Base-by-base conservation (phyloP, 2,113 vertebrate species). In the Oxyura jamaicensis region DNA sequence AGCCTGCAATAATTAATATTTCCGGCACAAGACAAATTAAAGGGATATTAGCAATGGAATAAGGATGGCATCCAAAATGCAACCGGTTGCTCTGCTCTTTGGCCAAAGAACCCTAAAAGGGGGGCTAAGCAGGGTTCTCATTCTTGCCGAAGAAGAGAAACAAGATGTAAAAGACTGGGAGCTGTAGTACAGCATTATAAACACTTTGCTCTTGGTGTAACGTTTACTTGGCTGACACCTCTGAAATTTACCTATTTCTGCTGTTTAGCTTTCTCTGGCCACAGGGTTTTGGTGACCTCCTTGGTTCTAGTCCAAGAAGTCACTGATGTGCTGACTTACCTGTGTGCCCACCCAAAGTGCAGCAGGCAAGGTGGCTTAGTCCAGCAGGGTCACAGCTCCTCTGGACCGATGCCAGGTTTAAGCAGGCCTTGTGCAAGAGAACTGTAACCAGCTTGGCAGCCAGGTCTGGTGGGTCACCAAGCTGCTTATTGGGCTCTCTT, bases 1-100 rank as follows among this genome's bases (percentile, higher is more conserved):
- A 75, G 74, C 66, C 41, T 91, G 53, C 67, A 33, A 65, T 84
- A 89, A 90, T 82, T 95, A 91, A 82, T 91, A 90, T 79, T 86
- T 72, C 94, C 92, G 85, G 83, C 95, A 89, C 33, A 44, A 60
- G 66, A 69, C 16, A 41, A 13, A 14, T 73, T 35, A 44, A 63
- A 95, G 65, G 62, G 58, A 20, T 52, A 42, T 56, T 58, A 72
- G 44, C 31, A 63, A 86, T 58, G 33, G 23, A 81, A 71, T 50
- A 90, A 36, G 73, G 53, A 50, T 0, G 1, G 21, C 48, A 92
- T 41, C 91, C 86, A 76, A 89, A 90, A 72, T 72, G 91, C n/a
- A 68, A n/a, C 53, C 31, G 53, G 69, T 69, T 69, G 33, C 50
- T 87, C 90, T 71, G 58, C 41, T 33, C 35, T 88, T 82, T 1